These are phyloP conservation scores for Lydus trimaculatus DNA, from an alignment of 2,888 invertebrate genomes.

Conservation along the genomic window DNA sequence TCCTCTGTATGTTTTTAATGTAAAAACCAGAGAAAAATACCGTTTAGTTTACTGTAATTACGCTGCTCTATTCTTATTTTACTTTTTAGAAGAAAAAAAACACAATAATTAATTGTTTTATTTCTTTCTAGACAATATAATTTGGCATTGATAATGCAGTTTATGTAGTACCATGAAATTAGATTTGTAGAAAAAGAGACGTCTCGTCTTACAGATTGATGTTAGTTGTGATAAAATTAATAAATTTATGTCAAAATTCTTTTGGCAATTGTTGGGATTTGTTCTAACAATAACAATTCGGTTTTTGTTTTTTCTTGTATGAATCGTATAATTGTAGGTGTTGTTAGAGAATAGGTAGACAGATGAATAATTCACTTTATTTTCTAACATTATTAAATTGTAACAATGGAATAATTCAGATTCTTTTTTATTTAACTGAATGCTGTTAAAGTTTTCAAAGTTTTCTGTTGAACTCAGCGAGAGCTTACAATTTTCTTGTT, in stretches of 20 bases:
- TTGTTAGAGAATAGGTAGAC: background rate
- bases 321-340: background rate
- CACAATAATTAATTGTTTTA: background rate
- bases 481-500: background rate
- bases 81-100: background rate
- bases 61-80: background rate
- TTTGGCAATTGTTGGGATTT: background rate
- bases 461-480: background rate
- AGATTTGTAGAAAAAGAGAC: background rate
- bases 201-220: too few relatives aligned
- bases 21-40: background rate
- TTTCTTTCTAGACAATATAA: background rate
- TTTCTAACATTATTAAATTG: background rate
- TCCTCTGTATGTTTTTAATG: background rate
- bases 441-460: background rate
- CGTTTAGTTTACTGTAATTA: background rate
- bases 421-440: background rate
- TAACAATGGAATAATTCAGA: background rate
- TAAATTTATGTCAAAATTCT: background rate
- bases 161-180: background rate
- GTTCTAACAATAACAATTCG: background rate
- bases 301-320: background rate
- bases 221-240: background rate
- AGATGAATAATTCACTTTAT: background rate
- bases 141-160: background rate